Conservation (phyloP, 2,797 vertebrate genomes). For the Sphenodon punctatus region DNA sequence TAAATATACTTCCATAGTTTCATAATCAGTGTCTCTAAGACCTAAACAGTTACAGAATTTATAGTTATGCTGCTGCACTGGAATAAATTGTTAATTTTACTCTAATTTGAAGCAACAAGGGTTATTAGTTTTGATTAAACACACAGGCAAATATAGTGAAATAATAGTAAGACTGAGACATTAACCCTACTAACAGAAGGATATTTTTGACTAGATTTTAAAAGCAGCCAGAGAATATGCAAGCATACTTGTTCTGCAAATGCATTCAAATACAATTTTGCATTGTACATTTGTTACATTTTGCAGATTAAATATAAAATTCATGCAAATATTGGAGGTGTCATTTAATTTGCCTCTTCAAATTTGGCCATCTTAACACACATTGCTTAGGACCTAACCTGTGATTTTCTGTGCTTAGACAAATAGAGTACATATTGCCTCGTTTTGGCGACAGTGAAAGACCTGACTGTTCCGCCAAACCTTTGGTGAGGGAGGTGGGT, state of each 20-base stretch:
- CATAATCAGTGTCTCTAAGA: slow-evolving; percentile 1
- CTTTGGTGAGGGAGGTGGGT: too few species aligned
- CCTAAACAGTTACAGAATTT: slow-evolving; percentile 11
- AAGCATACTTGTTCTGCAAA: background rate
- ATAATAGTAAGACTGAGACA: background rate
- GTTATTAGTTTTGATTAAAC: slow-evolving; percentile 18
- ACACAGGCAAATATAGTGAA: background rate
- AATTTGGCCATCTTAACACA: background rate
- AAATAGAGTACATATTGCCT: background rate
- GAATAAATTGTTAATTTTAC: slow-evolving; percentile 7
- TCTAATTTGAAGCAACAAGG: slow-evolving; percentile 40
- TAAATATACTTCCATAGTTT: slow-evolving; percentile 33
- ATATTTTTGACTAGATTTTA: background rate
- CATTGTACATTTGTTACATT: background rate
- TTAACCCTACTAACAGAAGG: background rate
- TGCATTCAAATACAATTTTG: background rate
- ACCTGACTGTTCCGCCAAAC: too few species aligned
- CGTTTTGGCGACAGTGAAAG: too few species aligned
- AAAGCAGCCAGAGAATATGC: background rate
- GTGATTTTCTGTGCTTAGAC: background rate
- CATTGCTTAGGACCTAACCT: background rate
- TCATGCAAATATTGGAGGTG: background rate
- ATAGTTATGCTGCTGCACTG: background rate
- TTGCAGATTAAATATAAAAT: too few species aligned
- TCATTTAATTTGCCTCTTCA: background rate